phyloP scores from a whole-genome alignment of 2,113 vertebrate genomes.

The Brienomyrus brachyistius region DNA sequence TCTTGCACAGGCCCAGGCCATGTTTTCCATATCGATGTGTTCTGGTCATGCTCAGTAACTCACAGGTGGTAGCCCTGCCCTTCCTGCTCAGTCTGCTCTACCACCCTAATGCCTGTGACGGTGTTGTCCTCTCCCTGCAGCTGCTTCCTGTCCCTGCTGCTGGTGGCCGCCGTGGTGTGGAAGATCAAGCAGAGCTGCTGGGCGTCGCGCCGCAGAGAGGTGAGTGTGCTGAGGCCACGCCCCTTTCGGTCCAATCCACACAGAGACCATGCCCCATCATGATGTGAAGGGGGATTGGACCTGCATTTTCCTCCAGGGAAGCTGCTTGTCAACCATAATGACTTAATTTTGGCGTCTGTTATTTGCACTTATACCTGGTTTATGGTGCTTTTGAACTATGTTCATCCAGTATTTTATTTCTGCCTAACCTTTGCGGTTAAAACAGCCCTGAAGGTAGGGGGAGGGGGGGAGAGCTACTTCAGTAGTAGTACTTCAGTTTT shows the following conservation, averaged over 20 bases:
- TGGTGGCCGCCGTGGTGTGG: conserved; percentile 86
- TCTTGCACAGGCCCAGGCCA: background rate
- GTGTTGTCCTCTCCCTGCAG: conserved; percentile 47
- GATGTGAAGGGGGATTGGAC: too few species aligned
- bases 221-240: conserved; percentile 38
- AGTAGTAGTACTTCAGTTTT: background rate
- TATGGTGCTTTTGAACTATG: background rate
- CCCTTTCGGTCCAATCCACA: too few species aligned
- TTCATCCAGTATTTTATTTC: background rate
- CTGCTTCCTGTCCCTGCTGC: conserved; percentile 80
- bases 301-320: too few species aligned
- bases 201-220: conserved; percentile 81
- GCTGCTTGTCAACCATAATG: too few species aligned
- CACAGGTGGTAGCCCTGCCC: background rate
- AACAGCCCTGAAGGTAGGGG: background rate
- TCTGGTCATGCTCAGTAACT: background rate
- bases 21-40: background rate
- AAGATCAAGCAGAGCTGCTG: conserved; percentile 88
- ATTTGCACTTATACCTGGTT: background rate
- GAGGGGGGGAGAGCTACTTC: background rate
- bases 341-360: too few species aligned
- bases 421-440: background rate
- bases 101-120: background rate
- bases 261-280: too few species aligned
- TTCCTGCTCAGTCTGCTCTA: background rate